Evolutionary conservation across 1,140 invertebrate genomes (phyloP).

Genomic region (Bombus waltoni): DNA sequence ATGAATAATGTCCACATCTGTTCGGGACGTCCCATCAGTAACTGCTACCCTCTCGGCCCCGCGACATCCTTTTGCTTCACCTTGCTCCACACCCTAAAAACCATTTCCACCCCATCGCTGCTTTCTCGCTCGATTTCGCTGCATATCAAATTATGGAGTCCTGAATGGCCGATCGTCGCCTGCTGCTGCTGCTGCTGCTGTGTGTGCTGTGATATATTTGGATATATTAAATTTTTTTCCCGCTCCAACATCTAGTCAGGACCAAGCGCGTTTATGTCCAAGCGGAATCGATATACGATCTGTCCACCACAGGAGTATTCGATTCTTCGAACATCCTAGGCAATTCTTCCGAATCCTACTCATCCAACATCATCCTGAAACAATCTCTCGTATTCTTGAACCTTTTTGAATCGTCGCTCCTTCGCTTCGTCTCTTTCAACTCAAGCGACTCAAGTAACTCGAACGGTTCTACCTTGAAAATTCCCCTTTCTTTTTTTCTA

Average conservation of each 20-base stretch:
- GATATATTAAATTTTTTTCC: conserved; percentile 83
- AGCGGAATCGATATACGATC: conserved; percentile 54
- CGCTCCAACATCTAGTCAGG: not conserved
- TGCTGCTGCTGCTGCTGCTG: conserved; percentile 71
- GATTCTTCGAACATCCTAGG: not conserved
- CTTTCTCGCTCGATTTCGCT: conserved; percentile 78
- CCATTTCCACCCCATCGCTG: conserved; percentile 78
- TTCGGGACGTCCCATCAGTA: conserved; percentile 81
- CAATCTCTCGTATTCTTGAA: not conserved
- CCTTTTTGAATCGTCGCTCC: not conserved
- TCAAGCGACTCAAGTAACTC: not conserved
- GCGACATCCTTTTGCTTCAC: conserved; percentile 58
- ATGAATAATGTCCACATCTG: conserved; percentile 83
- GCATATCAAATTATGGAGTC: conserved; percentile 82
- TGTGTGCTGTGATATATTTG: conserved; percentile 80
- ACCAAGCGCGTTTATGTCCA: conserved; percentile 32
- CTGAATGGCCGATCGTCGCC: conserved; percentile 81
- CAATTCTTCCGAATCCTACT: not conserved
- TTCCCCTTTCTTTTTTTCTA: not conserved
- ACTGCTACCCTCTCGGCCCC: conserved; percentile 65
- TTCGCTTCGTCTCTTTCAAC: too few relatives aligned
- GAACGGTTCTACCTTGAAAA: not conserved
- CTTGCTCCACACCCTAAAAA: conserved; percentile 70
- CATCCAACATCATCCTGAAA: not conserved
- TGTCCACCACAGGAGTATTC: not conserved